phyloP scores from a whole-genome alignment of 2,113 vertebrate species.

The Brachyhypopomus occidentalis region DNA sequence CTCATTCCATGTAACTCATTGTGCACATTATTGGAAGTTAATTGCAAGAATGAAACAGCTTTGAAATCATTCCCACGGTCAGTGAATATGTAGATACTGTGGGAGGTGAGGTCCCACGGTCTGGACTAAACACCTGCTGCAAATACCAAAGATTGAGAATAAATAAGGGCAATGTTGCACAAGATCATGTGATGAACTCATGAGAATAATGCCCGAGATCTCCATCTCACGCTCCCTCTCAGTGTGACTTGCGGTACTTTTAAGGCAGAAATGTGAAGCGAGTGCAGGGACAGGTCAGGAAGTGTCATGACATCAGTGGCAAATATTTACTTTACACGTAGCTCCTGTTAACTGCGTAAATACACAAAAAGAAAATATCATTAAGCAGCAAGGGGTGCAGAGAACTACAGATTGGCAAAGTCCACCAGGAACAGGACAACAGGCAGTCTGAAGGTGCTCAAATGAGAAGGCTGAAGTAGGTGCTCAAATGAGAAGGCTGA shows the following conservation, averaged over 20 bases:
- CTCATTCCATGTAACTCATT: no score
- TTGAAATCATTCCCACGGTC: no score
- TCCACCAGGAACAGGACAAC: not conserved
- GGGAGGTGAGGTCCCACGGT: no score
- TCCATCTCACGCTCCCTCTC: not conserved
- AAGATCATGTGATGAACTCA: no score
- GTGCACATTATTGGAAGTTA: no score
- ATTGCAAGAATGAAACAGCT: no score
- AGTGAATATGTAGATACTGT: no score
- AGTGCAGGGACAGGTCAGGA: not conserved
- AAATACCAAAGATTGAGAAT: no score
- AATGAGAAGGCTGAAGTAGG: not conserved
- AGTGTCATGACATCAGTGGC: not conserved
- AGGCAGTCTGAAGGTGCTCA: not conserved
- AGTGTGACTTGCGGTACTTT: not conserved
- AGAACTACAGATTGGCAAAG: not conserved
- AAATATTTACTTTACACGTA: conserved; percentile 23
- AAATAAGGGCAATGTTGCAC: no score
- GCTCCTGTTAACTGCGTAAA: not conserved
- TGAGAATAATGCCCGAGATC: no score
- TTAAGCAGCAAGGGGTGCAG: not conserved
- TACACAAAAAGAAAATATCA: not conserved
- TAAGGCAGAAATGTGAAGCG: not conserved
- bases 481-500: no score
- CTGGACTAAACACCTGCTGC: no score